Evolutionary conservation across 30 jellyfish, hydroid and myxozoan genomes (phyloP), one percentile per base, ranked within the genome.

Genomic region (Aurelia aurita): DNA sequence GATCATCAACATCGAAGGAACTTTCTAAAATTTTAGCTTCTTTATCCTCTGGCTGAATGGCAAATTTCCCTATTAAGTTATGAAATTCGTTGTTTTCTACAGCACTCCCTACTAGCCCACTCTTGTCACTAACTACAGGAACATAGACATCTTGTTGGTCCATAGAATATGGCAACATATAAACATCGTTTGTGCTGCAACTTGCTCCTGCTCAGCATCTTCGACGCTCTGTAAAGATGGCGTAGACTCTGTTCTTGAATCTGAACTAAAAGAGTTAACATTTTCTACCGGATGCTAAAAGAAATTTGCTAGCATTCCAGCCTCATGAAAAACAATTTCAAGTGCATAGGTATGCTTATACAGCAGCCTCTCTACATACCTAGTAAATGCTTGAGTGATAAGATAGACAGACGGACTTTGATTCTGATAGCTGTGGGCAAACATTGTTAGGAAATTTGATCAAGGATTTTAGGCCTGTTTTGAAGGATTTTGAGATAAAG

Each of bases 11-110:
- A 55, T 88, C 86, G 22, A 69, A 46, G 13, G 91, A 68, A 47
- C 44, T 88, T 3, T 88, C 96, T 6, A 88, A 59, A 25, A 78
- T 60, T 26, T 69, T 71, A 15, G 84, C 90, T 20, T 67, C 81
- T 16, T 82, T 85, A 72, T 58, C 90, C 58, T 82, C 94, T 19
- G 95, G 92, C 53, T 82, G 29, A 7, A 90, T 29, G 27, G 74
- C 68, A 90, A 82, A 82, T 44, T 72, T 90, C n/a, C 95, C 97
- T 4, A 47, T 32, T 51, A 82, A 82, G 21, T 67, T 59, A 46
- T 90, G 97, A 32, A 72, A 59, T 25, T 69, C 78, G 1, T 73
- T 87, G 35, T 82, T 88, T 23, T 74, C 91, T 31, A 0, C 51
- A 0, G 51, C 51, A 39, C 51, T 39, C 2, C 51, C 51, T 39